Conservation (phyloP, 1,140 invertebrate species). For the Drosophila lacteicornis region DNA sequence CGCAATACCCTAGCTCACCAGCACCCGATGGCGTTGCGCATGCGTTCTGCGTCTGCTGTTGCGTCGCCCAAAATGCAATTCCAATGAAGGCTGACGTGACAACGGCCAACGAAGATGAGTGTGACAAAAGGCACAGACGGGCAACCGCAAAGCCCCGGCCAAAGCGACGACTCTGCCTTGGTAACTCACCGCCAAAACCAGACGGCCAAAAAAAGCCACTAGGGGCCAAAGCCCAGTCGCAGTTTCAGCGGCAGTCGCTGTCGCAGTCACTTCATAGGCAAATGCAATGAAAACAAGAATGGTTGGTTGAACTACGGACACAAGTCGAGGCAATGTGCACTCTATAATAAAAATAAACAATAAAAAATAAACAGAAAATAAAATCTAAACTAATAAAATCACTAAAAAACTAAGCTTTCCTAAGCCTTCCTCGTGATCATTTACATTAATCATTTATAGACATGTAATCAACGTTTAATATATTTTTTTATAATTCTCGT, state of each 20-base stretch:
- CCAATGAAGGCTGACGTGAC: slow-evolving; percentile 75
- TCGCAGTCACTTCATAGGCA: slow-evolving; percentile 37
- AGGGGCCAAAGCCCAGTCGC: slow-evolving; percentile 23
- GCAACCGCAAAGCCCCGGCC: slow-evolving; percentile 54
- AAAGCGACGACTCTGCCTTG: slow-evolving; percentile 24
- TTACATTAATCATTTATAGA: neutral
- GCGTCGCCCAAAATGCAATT: slow-evolving; percentile 70
- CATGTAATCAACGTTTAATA: too few relatives aligned
- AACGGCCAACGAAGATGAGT: slow-evolving; percentile 75
- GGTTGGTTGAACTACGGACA: neutral
- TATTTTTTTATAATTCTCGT: neutral
- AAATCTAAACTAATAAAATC: neutral
- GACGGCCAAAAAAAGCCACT: slow-evolving; percentile 15
- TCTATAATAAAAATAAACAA: neutral
- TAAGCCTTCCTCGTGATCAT: too few relatives aligned
- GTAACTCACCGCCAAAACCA: slow-evolving; percentile 12
- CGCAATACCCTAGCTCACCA: neutral
- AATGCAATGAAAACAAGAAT: slow-evolving; percentile 53
- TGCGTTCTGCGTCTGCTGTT: slow-evolving; percentile 48
- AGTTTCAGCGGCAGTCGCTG: slow-evolving; percentile 20
- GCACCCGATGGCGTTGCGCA: slow-evolving; percentile 49
- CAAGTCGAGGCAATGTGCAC: slow-evolving; percentile 1
- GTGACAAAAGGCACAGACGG: slow-evolving; percentile 75
- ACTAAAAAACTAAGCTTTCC: neutral
- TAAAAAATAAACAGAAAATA: neutral